Conservation (phyloP, 2,888 invertebrate species). For the Nemoura dubitans region DNA sequence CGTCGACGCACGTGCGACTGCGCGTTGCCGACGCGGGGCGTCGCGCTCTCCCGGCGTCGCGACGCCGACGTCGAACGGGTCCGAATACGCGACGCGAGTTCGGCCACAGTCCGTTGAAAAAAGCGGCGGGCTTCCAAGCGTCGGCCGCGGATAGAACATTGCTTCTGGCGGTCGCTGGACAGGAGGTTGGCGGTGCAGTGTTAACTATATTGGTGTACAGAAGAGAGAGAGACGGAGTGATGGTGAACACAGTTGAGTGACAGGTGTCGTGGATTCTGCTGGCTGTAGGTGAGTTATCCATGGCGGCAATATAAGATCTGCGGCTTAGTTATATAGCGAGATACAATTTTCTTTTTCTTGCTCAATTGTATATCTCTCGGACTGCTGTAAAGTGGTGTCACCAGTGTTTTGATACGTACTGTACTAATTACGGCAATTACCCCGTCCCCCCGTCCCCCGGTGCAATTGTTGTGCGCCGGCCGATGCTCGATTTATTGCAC, state of each 20-base stretch:
- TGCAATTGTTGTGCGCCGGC: neutral
- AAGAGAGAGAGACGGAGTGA: too few species aligned
- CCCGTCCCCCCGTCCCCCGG: neutral
- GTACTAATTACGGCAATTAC: constrained; percentile 39
- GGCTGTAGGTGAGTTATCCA: too few species aligned
- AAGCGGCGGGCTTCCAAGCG: constrained; percentile 43
- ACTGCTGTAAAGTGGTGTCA: neutral
- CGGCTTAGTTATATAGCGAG: too few species aligned
- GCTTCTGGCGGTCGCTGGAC: constrained; percentile 22
- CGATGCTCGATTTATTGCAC: neutral
- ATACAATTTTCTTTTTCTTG: constrained; percentile 25
- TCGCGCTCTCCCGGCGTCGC: constrained; percentile 29
- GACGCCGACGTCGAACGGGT: constrained; percentile 33
- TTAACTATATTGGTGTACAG: too few species aligned
- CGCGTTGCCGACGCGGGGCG: constrained; percentile 44
- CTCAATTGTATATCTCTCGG: neutral
- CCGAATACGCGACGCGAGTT: constrained; percentile 25
- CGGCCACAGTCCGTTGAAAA: constrained; percentile 34
- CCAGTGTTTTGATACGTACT: constrained; percentile 30
- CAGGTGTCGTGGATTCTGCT: constrained; percentile 43
- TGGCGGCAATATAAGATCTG: neutral
- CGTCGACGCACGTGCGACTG: constrained; percentile 52
- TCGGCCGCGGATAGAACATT: neutral
- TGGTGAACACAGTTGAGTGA: constrained; percentile 41
- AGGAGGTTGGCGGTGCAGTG: too few species aligned